These are phyloP conservation scores for Macquaria ambigua DNA, from an alignment of 2,113 vertebrate species.

Conservation along the genomic window DNA sequence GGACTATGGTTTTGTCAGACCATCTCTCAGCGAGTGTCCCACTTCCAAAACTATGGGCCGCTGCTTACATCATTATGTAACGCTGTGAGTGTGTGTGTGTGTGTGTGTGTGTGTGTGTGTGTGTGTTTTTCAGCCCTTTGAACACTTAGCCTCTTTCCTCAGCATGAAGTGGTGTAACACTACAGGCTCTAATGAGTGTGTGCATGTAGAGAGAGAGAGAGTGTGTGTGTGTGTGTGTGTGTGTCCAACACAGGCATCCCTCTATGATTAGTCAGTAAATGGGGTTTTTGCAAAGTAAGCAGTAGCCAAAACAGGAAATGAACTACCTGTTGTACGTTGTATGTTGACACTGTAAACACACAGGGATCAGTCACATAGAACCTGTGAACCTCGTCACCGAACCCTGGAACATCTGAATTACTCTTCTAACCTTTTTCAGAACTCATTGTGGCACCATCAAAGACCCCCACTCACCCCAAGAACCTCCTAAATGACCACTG, in stretches of 20 bases:
- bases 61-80: conserved; percentile 79
- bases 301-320: conserved; percentile 40
- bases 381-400: not conserved
- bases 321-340: not conserved
- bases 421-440: not conserved
- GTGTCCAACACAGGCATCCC: conserved; percentile 12
- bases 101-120: conserved; percentile 33
- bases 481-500: not conserved
- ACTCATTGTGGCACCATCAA: not conserved
- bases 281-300: conserved; percentile 61
- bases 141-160: conserved; percentile 65
- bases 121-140: conserved; percentile 57
- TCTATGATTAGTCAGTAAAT: conserved; percentile 54
- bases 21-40: conserved; percentile 76
- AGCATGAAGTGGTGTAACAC: conserved; percentile 61
- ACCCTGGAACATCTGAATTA: not conserved
- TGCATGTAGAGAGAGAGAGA: conserved; percentile 12
- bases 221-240: conserved; percentile 19
- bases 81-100: conserved; percentile 15
- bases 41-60: conserved; percentile 75
- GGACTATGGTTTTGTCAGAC: conserved; percentile 74
- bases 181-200: conserved; percentile 70
- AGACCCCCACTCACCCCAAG: not conserved
- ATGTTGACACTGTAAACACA: not conserved
- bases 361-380: not conserved